phyloP scores from a whole-genome alignment of 2,797 vertebrate species.

The Lepus townsendii region DNA sequence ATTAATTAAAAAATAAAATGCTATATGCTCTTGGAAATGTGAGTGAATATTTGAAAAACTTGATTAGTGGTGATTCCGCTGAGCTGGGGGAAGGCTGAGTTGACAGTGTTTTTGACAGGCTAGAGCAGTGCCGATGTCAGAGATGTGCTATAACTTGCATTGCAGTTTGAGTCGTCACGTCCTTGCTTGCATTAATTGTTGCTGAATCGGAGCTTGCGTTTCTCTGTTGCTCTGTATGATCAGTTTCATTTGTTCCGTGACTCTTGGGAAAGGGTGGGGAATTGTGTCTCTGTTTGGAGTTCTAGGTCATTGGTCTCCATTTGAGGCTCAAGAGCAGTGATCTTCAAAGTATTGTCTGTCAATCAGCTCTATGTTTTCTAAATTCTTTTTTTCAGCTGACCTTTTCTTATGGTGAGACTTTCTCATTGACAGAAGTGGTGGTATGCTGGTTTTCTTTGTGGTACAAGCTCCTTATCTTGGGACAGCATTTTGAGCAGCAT shows the following conservation, averaged over 20 bases:
- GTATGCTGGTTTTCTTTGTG: background rate
- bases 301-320: background rate
- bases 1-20: constrained; percentile 81
- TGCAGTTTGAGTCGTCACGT: constrained; percentile 68
- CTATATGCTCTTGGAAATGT: constrained; percentile 84
- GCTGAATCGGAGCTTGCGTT: background rate
- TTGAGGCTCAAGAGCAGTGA: background rate
- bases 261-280: background rate
- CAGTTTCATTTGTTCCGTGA: background rate
- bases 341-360: background rate
- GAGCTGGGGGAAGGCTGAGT: constrained; percentile 81
- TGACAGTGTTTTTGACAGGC: constrained; percentile 82
- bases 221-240: constrained; percentile 9
- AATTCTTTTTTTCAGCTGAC: background rate
- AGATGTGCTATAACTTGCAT: constrained; percentile 78
- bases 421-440: background rate
- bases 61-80: constrained; percentile 74
- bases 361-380: background rate
- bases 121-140: constrained; percentile 77
- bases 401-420: background rate
- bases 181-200: constrained; percentile 19
- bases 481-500: background rate
- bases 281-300: background rate
- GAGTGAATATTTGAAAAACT: constrained; percentile 79
- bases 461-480: background rate